phyloP scores from a whole-genome alignment of 2,113 vertebrate genomes.

The Reinhardtius hippoglossoides region DNA sequence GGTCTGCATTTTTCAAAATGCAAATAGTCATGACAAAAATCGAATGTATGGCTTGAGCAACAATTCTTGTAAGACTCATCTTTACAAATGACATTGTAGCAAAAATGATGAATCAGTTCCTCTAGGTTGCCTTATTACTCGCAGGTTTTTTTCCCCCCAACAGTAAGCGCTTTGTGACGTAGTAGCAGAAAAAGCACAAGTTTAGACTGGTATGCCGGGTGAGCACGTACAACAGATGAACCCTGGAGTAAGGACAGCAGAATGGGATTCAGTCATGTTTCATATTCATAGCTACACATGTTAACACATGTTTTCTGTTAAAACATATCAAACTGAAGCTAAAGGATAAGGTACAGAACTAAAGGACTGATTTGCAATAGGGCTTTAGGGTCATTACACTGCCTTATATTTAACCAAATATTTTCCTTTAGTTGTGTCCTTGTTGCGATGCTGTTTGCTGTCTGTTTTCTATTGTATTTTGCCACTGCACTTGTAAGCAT shows the following conservation, averaged over 20 bases:
- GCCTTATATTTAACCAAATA: too few relatives aligned
- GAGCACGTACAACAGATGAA: neutral
- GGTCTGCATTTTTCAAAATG: constrained; percentile 37
- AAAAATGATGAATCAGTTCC: neutral
- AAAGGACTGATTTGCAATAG: neutral
- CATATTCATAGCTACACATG: neutral
- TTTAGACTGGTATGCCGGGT: neutral
- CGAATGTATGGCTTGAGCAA: constrained; percentile 1
- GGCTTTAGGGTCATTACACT: neutral
- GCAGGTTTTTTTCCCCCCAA: neutral
- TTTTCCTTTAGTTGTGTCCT: neutral
- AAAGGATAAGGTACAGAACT: too few relatives aligned
- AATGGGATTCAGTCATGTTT: neutral
- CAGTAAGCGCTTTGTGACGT: neutral
- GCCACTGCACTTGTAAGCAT: neutral
- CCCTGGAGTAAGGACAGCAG: neutral
- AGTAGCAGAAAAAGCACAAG: neutral
- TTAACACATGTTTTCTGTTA: neutral
- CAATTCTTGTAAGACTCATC: neutral
- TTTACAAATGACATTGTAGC: neutral
- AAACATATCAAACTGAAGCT: neutral
- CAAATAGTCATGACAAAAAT: constrained; percentile 37
- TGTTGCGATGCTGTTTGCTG: neutral
- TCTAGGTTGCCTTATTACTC: neutral
- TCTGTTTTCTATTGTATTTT: neutral